Conservation (phyloP, 2,113 vertebrate genomes). For the Dasyurus viverrinus region DNA sequence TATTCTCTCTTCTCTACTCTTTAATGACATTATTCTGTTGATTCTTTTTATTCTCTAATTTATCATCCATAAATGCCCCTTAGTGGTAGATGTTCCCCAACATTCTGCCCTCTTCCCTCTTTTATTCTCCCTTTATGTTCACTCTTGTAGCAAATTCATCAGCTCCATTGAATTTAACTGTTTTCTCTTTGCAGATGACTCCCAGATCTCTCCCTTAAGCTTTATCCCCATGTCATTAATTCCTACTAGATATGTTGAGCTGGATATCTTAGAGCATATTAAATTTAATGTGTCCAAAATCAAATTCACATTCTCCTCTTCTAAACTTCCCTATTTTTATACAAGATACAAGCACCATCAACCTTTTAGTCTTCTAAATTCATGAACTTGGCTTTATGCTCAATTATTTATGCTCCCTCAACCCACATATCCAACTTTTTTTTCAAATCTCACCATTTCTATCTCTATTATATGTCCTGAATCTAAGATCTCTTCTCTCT, state of each 20-base stretch:
- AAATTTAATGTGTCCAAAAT: background rate
- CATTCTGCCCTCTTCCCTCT: background rate
- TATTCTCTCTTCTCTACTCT: background rate
- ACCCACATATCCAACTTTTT: background rate
- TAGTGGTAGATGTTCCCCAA: background rate
- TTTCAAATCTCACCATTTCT: background rate
- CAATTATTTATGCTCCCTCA: background rate
- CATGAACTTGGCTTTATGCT: background rate
- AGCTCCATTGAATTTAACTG: background rate
- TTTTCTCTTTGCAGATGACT: background rate
- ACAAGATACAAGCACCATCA: background rate
- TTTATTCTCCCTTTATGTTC: background rate
- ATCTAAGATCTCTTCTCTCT: background rate
- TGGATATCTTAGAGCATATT: background rate
- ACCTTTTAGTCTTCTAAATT: background rate
- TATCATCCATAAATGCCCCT: background rate
- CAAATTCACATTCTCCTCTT: background rate
- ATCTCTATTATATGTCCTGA: background rate
- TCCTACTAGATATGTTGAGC: background rate
- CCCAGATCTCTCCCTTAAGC: background rate
- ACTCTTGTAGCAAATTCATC: background rate
- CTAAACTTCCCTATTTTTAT: background rate
- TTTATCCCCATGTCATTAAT: background rate
- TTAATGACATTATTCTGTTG: background rate
- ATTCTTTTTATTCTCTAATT: background rate